These are phyloP conservation scores for Megalopta genalis DNA, from an alignment of 1,140 invertebrate genomes.

Conservation along the genomic window DNA sequence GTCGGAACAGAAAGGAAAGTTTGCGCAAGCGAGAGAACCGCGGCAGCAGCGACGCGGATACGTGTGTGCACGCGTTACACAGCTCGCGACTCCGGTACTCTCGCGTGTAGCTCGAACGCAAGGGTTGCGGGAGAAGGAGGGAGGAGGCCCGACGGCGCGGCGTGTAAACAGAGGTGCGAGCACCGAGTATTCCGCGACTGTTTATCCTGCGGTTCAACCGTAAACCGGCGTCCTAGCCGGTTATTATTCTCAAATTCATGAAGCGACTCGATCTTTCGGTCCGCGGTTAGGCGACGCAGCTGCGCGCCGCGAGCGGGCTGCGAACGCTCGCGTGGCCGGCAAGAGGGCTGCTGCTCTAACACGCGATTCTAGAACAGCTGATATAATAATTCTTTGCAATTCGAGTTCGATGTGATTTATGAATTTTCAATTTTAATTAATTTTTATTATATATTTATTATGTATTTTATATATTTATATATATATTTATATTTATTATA, in stretches of 20 bases:
- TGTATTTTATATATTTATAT: too few relatives aligned
- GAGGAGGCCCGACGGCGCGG: slow-evolving; percentile 10
- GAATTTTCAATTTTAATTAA: too few relatives aligned
- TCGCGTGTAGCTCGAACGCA: slow-evolving; percentile 39
- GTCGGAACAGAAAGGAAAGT: slow-evolving; percentile 40
- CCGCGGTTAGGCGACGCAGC: slow-evolving; percentile 19
- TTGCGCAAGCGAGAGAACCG: slow-evolving; percentile 4
- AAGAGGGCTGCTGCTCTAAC: too few relatives aligned
- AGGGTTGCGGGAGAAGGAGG: not conserved
- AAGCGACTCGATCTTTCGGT: slow-evolving; percentile 27
- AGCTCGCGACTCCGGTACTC: slow-evolving; percentile 14
- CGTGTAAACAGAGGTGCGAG: slow-evolving; percentile 31
- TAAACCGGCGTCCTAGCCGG: slow-evolving; percentile 44
- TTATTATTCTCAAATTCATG: slow-evolving; percentile 64
- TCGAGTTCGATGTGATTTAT: too few relatives aligned
- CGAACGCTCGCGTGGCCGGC: too few relatives aligned
- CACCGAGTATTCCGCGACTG: slow-evolving; percentile 40
- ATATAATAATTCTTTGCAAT: too few relatives aligned
- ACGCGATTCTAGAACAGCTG: slow-evolving; percentile 18
- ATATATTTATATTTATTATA: too few relatives aligned
- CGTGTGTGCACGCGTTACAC: not conserved
- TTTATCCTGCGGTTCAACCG: slow-evolving; percentile 56
- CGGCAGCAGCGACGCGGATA: not conserved
- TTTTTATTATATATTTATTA: too few relatives aligned
- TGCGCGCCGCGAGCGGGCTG: slow-evolving; percentile 1